phyloP scores from a whole-genome alignment of 37 sponge, comb jelly and placozoan genomes.

The Spongilla lacustris region DNA sequence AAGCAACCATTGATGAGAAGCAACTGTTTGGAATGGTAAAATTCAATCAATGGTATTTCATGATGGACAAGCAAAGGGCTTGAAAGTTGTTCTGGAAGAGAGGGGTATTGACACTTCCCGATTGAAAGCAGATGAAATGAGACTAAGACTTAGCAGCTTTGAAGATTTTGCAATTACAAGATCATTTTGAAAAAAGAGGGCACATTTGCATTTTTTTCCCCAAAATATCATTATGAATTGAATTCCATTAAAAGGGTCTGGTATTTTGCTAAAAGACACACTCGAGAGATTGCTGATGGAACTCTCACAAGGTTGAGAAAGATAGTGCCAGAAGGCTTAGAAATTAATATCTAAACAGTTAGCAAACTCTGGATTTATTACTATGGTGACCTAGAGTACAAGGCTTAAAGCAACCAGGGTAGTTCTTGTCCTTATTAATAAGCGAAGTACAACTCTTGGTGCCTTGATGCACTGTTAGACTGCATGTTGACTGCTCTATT shows the following conservation, averaged over 20 bases:
- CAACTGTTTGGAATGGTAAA: constrained; percentile 12
- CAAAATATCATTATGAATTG: constrained; percentile 42
- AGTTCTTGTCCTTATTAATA: too few species aligned
- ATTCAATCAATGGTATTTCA: constrained; percentile 13
- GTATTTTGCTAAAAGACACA: constrained; percentile 21
- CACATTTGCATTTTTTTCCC: constrained; percentile 15
- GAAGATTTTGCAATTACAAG: constrained; percentile 30
- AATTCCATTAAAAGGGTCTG: constrained; percentile 40
- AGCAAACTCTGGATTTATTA: too few species aligned
- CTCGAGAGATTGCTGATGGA: neutral
- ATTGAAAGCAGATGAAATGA: constrained; percentile 13
- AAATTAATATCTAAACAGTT: too few species aligned
- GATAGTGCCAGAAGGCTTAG: too few species aligned
- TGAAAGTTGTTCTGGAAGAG: constrained; percentile 27
- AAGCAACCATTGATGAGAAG: constrained; percentile 35
- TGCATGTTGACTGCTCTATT: too few species aligned
- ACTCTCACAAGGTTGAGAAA: too few species aligned
- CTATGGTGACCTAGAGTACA: too few species aligned
- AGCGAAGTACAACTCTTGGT: too few species aligned
- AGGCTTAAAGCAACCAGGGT: too few species aligned
- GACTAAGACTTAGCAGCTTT: constrained; percentile 6
- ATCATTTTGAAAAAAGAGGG: constrained; percentile 6
- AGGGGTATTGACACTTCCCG: constrained; percentile 14
- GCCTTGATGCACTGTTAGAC: too few species aligned
- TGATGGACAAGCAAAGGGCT: constrained; percentile 37